Evolutionary conservation across 2,113 vertebrate species (phyloP), one percentile per base, ranked within the genome.

Genomic region (Odontesthes bonariensis): DNA sequence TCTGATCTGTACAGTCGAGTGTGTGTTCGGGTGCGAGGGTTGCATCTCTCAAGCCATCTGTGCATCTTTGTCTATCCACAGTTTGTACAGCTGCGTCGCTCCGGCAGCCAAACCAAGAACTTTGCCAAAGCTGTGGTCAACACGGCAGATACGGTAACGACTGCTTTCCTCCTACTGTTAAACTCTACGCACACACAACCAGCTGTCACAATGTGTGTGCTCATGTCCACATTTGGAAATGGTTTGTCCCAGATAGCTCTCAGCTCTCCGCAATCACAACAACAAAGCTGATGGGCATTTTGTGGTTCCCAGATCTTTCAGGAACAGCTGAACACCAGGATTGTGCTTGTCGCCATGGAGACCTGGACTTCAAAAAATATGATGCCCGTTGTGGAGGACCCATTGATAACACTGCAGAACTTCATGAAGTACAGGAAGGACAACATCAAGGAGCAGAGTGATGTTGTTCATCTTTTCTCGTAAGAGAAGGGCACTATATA

Each of bases 341-440:
- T 98, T n/a, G 97, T 99, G 81, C 91, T 99, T 82, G 97, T 99
- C 61, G 96, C 96, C 89, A 98, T 99, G 97, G 97, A 99, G 92
- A 99, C 97, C 0, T 98, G 97, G 97, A 94, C 94, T 20, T 94
- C 95, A 0, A 94, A 94, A 82, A 95, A 98, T 81, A 95, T 95
- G 91, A 96, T 98, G 86, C 93, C 94, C 1, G 87, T 97, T 49
- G 94, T 93, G 3, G 91, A 92, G 3, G 96, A 99, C 79, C 95
- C 97, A 7, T 81, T 98, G 89, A 92, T 95, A 84, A 96, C 93
- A 13, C 92, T 99, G 85, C 93, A 91, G 6, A 95, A 95, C 86
- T 97, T 98, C 65, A 95, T 98, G 94, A 96, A 96, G 89, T 98
- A 98, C 91, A 93, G 95, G 54, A 95, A 89, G 8, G 95, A 96